Evolutionary conservation across 2,113 vertebrate genomes (phyloP).

Genomic region (Odocoileus virginianus): DNA sequence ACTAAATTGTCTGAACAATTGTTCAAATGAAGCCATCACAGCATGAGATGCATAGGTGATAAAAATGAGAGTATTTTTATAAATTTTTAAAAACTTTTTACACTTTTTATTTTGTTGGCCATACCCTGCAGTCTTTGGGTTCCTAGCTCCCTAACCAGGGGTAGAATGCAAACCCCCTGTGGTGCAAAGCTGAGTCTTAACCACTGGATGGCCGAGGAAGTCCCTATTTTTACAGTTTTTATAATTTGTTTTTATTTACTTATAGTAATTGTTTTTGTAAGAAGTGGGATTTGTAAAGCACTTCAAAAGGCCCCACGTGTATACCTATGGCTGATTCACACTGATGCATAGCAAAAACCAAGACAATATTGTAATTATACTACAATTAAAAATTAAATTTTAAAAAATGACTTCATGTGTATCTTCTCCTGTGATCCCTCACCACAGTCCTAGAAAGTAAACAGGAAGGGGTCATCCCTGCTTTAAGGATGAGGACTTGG

Average conservation of each 20-base stretch:
- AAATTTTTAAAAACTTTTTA: background rate
- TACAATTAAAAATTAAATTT: background rate
- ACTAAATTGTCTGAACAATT: background rate
- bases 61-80: background rate
- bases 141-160: background rate
- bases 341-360: background rate
- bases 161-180: background rate
- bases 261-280: background rate
- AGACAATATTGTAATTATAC: background rate
- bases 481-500: background rate
- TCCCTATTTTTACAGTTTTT: background rate
- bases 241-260: background rate
- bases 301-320: background rate
- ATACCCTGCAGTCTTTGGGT: background rate
- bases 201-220: background rate
- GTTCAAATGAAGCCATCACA: background rate
- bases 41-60: background rate
- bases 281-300: background rate
- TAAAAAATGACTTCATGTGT: fast-evolving
- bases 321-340: background rate
- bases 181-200: background rate
- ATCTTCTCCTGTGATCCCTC: background rate
- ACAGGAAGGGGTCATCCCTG: background rate
- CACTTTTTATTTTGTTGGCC: background rate
- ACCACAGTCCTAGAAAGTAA: background rate